Evolutionary conservation across 2,113 vertebrate species (phyloP), one percentile per base, ranked within the genome.

Genomic region (Cygnus atratus): DNA sequence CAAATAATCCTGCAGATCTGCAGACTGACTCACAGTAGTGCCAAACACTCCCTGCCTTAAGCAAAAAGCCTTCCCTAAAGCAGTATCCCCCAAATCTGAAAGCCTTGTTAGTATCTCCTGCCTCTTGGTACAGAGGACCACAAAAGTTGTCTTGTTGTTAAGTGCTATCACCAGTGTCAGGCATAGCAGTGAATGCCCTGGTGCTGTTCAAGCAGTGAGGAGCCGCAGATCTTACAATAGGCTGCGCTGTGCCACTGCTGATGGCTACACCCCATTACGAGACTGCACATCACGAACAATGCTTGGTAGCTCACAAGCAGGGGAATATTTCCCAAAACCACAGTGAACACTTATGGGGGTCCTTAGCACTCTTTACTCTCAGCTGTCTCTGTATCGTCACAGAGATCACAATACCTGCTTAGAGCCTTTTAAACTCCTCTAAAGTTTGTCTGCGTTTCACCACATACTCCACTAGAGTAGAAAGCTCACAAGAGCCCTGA

Each of bases 211-310:
- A 50, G 62, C 39, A 46, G 25, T 5, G 25, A 68, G 4, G 13
- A 52, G 86, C 10, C 20, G 50, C 67, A 2, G 0, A 0, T 14
- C 37, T 31, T 33, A 31, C 39, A 4, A 5, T 17, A 37, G 74
- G 44, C 41, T 31, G 57, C 80, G 66, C 66, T 8, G 19, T 9
- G 26, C 15, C 16, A 1, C 61, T 88, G 82, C 2, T 35, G 46
- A 63, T 18, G 19, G 81, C 46, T 55, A 46, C 63, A 46, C 3
- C 26, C 24, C 22, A 8, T 2, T 5, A 46, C 1, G 0, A 73
- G 73, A 8, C 39, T 21, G 67, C 26, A 11, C 20, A 9, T 7
- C 10, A 10, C n/a, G 31, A 84, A n/a, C 6, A 1, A 35, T 3
- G 5, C 35, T 66, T 37, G 41, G 46, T 19, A 84, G 72, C 24